Base-by-base conservation (phyloP, 2,888 invertebrate genomes). In the Rhagophthalmus giganteus region DNA sequence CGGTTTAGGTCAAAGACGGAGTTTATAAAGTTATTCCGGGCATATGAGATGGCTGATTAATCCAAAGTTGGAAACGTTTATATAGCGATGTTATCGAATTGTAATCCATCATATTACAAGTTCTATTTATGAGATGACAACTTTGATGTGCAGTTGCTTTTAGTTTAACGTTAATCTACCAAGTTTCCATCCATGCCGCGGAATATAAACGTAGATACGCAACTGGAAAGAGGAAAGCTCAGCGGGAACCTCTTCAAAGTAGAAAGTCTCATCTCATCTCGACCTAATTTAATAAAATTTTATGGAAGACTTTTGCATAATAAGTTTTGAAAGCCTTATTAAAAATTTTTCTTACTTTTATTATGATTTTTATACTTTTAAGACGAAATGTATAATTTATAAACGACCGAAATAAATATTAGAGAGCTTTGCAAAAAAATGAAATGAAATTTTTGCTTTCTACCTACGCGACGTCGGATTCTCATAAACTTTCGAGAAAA, bases 91-190 rank as follows among this genome's bases (percentile, higher is more conserved):
- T 54, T 61, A 62, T 61, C 55, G 59, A 57, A 61, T 62, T 61
- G 60, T 56, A 60, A 59, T 62, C 60, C 58, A 61, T 62, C 60
- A 62, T 48, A 51, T 57, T 53, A 57, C 56, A 55, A 62, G 54
- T 62, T 56, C 57, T 55, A 56, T 58, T 56, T 54, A 54, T 37
- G 44, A 50, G 54, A 58, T 58, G 58, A 58, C 58, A 56, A 54
- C 55, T 50, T 53, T 54, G 58, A 58, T 58, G 55, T 55, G 54
- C 58, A 58, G 54, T 47, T 51, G 53, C 50, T 56, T 53, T 53
- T 53, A 48, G 53, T 55, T 58, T 58, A 50, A 47, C 54, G 49
- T 44, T 51, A 54, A 56, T 56, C 54, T 58, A 53, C 58, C 49
- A 56, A 53, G 53, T 51, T 55, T 53, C 38, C 46, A 54, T 47